Evolutionary conservation across 2,888 invertebrate species (phyloP).

Genomic region (Heliconius cydno): DNA sequence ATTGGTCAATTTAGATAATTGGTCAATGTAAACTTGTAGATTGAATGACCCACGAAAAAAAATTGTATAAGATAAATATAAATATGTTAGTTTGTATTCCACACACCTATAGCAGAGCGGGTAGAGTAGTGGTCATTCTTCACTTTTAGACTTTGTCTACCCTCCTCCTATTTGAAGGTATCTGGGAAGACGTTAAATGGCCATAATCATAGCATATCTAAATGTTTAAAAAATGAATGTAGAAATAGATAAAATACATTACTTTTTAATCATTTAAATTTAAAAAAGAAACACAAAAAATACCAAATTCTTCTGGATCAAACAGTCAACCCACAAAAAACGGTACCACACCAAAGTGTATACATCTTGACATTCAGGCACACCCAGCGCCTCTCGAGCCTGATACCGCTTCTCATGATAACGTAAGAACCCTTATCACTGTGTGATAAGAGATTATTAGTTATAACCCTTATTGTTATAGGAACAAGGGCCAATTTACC

Average conservation of each 20-base stretch:
- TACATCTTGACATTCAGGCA: conserved; percentile 47
- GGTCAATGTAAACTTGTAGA: not conserved
- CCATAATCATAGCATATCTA: too few species aligned
- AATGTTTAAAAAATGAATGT: too few species aligned
- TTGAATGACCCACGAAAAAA: not conserved
- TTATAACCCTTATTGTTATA: conserved; percentile 35
- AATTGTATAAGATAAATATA: too few species aligned
- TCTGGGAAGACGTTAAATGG: not conserved
- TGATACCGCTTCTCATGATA: conserved; percentile 48
- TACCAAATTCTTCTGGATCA: conserved; percentile 30
- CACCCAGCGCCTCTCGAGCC: conserved; percentile 44
- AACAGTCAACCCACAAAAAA: conserved; percentile 37
- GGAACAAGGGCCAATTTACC: conserved; percentile 27
- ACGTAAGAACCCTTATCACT: conserved; percentile 40
- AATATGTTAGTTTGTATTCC: too few species aligned
- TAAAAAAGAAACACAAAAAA: not conserved
- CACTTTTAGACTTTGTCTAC: too few species aligned
- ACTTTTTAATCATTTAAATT: too few species aligned
- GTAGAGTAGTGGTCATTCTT: too few species aligned
- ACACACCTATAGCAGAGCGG: too few species aligned
- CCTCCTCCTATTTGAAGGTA: too few species aligned
- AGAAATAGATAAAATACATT: too few species aligned
- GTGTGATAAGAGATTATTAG: conserved; percentile 43
- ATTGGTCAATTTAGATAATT: not conserved
- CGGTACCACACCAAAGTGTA: conserved; percentile 42